A percentile compares a stretch with the other conserved stretches of the same genome.
These are phyloP conservation scores for Zosterops hypoxanthus DNA, from an alignment of 2,113 vertebrate species.

Conservation along the genomic window DNA sequence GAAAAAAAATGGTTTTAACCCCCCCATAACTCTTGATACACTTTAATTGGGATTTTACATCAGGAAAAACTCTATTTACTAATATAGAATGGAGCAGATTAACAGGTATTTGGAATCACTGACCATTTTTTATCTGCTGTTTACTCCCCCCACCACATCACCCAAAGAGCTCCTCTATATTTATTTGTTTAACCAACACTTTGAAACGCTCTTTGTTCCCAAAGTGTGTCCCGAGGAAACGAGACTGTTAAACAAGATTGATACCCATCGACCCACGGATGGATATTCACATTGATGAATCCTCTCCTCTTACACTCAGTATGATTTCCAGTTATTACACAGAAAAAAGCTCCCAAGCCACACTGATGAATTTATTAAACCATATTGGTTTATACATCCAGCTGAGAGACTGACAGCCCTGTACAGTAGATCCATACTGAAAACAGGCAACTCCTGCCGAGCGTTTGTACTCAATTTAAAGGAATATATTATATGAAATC, in stretches of 20 bases:
- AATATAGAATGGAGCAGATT: not conserved
- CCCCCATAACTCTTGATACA: too few species aligned
- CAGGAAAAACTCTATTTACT: not conserved
- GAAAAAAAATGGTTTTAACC: not conserved
- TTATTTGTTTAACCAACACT: slow-evolving; percentile 64
- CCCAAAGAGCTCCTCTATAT: slow-evolving; percentile 15
- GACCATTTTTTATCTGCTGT: slow-evolving; percentile 32
- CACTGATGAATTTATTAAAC: slow-evolving; percentile 22
- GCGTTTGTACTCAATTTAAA: slow-evolving; percentile 57
- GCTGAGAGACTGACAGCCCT: slow-evolving; percentile 18
- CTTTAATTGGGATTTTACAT: not conserved
- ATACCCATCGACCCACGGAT: slow-evolving; percentile 49
- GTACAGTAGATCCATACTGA: slow-evolving; percentile 56
- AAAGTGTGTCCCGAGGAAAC: slow-evolving; percentile 53
- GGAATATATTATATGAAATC: slow-evolving; percentile 60
- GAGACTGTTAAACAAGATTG: slow-evolving; percentile 52
- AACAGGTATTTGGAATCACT: not conserved
- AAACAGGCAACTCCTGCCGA: slow-evolving; percentile 18
- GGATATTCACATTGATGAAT: slow-evolving; percentile 42
- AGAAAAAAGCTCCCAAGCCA: slow-evolving; percentile 3
- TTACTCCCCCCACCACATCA: not conserved
- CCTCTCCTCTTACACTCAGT: slow-evolving; percentile 33
- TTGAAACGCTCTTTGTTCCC: slow-evolving; percentile 61
- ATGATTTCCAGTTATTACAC: slow-evolving; percentile 45
- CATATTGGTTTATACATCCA: not conserved